Base-by-base conservation (phyloP, 2,797 vertebrate genomes). In the Antennarius maculatus region DNA sequence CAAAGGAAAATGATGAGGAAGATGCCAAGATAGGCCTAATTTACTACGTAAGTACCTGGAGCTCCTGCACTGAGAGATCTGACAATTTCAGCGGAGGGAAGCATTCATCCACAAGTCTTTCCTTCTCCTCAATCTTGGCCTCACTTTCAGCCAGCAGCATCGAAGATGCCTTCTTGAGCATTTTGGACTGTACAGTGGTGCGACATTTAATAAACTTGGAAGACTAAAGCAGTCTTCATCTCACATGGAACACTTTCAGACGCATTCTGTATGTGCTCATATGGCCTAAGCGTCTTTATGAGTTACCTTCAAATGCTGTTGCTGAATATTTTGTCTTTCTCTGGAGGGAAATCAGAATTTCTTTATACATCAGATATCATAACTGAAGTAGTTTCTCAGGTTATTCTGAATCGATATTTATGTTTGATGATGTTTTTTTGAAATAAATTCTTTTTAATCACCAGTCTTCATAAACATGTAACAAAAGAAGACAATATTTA, bases 261-360 rank as follows among this genome's bases (percentile, higher is more conserved):
- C 31, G 7, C 4, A 31, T 31, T 4, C 31, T 4, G 31, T 23
- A 15, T 13, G 10, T 41, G 71, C n/a, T 45, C 18, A 17, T 0
- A 2, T 45, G 13, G 9, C 10, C 43, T 61, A 1, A 29, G n/a
- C 14, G 18, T 50, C 14, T 15, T 17, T 2, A 58, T 47, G 29
- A 68, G 80, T 53, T 63, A 93, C 93, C 85, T 94, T 94, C 66
- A 94, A 74, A 7, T 51, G 85, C 60, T 58, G 93, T 92, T 37
- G 90, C 90, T 54, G 92, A 88, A 81, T 89, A 91, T 61, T 93
- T 92, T 18, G 79, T 11, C 61, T 93, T 93, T 84, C 54, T 94
- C 93, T 94, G 64, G n/a, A 6, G 70, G 16, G 74, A 60, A 58
- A 6, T 76, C 28, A 66, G 54, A 0, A 2, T 59, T 16, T 52